Conservation (phyloP, 1,140 invertebrate genomes). For the Macrocentrus cingulum region DNA sequence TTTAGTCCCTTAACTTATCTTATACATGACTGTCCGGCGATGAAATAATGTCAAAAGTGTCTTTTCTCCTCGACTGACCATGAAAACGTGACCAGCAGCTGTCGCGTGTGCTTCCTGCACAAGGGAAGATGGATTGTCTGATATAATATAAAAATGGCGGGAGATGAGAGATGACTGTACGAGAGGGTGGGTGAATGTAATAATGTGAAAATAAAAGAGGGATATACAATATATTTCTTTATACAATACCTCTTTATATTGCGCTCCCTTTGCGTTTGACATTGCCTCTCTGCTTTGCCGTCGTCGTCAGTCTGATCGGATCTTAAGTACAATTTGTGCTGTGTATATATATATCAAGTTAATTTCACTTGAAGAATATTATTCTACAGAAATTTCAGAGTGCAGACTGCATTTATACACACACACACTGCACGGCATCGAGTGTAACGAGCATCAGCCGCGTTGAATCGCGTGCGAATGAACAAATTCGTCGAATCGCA, state of each 20-base stretch:
- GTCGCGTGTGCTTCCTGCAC: constrained; percentile 16
- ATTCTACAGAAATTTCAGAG: background rate
- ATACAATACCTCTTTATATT: too few species aligned
- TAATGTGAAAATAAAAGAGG: constrained; percentile 14
- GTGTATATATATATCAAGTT: constrained; percentile 36
- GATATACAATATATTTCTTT: background rate
- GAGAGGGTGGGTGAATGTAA: background rate
- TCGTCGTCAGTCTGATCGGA: constrained; percentile 40
- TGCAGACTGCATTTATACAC: background rate
- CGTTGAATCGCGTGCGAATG: constrained; percentile 13
- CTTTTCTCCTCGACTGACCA: constrained; percentile 24
- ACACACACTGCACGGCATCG: background rate
- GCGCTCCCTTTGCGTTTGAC: constrained; percentile 13
- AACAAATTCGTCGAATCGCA: constrained; percentile 26
- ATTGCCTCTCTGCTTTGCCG: constrained; percentile 28
- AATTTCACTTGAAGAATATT: background rate
- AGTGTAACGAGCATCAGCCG: constrained; percentile 12
- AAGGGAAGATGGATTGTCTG: constrained; percentile 25
- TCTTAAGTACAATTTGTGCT: constrained; percentile 42
- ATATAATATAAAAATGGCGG: constrained; percentile 11
- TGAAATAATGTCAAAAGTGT: constrained; percentile 13
- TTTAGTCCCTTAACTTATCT: too few species aligned
- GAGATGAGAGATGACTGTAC: constrained; percentile 2
- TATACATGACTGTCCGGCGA: too few species aligned
- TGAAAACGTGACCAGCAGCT: constrained; percentile 27